Percentiles rank a stretch among this genome's conserved stretches.
Evolutionary conservation across 2,797 vertebrate species (phyloP).

Genomic region (Menidia menidia): DNA sequence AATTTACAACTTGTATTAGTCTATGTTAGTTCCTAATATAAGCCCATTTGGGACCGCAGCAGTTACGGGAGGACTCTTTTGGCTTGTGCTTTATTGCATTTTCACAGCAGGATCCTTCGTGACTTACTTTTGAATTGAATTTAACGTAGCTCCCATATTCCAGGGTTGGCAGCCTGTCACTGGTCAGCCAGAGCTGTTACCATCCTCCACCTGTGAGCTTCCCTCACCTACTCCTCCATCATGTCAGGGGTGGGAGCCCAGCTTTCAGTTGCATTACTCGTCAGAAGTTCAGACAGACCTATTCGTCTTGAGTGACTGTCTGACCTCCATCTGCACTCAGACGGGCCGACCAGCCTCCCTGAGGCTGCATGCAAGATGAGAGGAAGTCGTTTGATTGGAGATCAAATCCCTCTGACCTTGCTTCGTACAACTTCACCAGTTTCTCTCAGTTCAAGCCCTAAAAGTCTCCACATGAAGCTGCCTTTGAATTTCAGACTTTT

Average conservation of each 20-base stretch:
- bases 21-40: too few relatives aligned
- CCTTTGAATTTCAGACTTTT: background rate
- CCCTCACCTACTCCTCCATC: background rate
- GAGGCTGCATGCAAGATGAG: background rate
- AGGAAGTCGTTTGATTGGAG: background rate
- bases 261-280: background rate
- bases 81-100: too few relatives aligned
- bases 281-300: slow-evolving; percentile 2
- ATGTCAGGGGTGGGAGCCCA: background rate
- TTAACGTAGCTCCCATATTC: background rate
- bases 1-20: too few relatives aligned
- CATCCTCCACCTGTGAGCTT: slow-evolving; percentile 1
- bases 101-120: background rate
- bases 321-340: slow-evolving; percentile 7
- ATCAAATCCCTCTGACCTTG: background rate
- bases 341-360: background rate
- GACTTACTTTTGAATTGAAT: background rate
- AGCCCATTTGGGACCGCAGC: too few relatives aligned
- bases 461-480: background rate
- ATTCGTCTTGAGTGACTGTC: background rate
- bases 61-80: too few relatives aligned
- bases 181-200: background rate
- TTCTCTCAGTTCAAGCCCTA: background rate
- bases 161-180: background rate
- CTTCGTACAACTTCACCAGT: background rate